Evolutionary conservation across 2,888 invertebrate genomes (phyloP).

Genomic region (Auanema sp.): DNA sequence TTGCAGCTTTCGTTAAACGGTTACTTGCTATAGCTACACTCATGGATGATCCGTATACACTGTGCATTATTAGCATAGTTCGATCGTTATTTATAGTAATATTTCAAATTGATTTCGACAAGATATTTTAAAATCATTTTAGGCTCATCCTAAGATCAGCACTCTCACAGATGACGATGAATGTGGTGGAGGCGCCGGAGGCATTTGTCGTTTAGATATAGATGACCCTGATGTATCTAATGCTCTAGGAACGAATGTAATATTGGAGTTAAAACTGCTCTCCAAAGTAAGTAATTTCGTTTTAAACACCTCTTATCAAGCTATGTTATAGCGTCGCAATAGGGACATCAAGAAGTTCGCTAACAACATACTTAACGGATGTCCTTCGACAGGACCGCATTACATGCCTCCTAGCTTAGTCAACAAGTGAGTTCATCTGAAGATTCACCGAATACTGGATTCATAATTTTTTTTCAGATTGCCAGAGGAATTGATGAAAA

Average conservation of each 20-base stretch:
- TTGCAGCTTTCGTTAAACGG: slow-evolving; percentile 59
- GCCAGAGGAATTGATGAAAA: slow-evolving; percentile 30
- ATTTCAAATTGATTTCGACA: not conserved
- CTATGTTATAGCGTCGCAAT: slow-evolving; percentile 27
- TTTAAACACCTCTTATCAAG: slow-evolving; percentile 5
- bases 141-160: slow-evolving; percentile 54
- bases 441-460: no score
- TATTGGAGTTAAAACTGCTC: slow-evolving; percentile 48
- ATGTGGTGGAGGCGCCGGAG: slow-evolving; percentile 33
- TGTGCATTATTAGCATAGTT: slow-evolving; percentile 49
- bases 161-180: slow-evolving; percentile 53
- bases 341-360: slow-evolving; percentile 36
- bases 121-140: slow-evolving; percentile 16
- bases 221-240: slow-evolving; percentile 59
- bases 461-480: slow-evolving; percentile 25
- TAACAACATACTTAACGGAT: slow-evolving; percentile 43
- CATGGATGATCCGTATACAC: slow-evolving; percentile 41
- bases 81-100: slow-evolving; percentile 42
- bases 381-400: slow-evolving; percentile 43
- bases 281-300: slow-evolving; percentile 28
- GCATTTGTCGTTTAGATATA: slow-evolving; percentile 50
- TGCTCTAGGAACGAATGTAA: slow-evolving; percentile 44
- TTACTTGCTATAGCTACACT: slow-evolving; percentile 48
- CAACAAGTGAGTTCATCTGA: slow-evolving; percentile 28
- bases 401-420: slow-evolving; percentile 35